Evolutionary conservation across 2,888 invertebrate species (phyloP).

Genomic region (Tillus elongatus): DNA sequence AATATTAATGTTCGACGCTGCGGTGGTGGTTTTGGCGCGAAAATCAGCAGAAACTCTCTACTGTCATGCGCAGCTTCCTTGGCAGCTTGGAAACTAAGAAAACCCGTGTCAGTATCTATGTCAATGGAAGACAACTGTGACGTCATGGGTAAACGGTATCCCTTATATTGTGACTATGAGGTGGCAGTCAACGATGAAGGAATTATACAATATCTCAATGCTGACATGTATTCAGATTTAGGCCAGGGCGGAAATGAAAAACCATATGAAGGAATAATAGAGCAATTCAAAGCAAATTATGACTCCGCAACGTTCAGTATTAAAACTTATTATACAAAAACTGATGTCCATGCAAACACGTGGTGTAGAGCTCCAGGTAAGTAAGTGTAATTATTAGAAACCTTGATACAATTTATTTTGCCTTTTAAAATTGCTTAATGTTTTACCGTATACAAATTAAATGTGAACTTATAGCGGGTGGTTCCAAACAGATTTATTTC

Average conservation of each 20-base stretch:
- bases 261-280: constrained; percentile 21
- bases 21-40: constrained; percentile 74
- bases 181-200: constrained; percentile 53
- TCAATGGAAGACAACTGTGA: constrained; percentile 62
- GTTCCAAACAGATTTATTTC: no score
- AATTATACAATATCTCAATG: constrained; percentile 55
- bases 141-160: constrained; percentile 54
- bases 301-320: constrained; percentile 16
- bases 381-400: neutral
- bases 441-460: no score
- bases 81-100: constrained; percentile 50
- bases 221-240: constrained; percentile 45
- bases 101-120: constrained; percentile 60
- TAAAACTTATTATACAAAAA: constrained; percentile 13
- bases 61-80: constrained; percentile 57
- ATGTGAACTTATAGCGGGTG: no score
- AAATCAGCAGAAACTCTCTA: constrained; percentile 54
- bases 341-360: constrained; percentile 19
- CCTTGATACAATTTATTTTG: neutral
- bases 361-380: constrained; percentile 23
- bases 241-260: constrained; percentile 47
- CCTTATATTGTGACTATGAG: constrained; percentile 54
- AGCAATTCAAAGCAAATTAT: constrained; percentile 14
- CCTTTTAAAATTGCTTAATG: no score
- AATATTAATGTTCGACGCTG: constrained; percentile 60